These are phyloP conservation scores for Drosophila neutralis DNA, from an alignment of 2,888 invertebrate species.

Conservation along the genomic window DNA sequence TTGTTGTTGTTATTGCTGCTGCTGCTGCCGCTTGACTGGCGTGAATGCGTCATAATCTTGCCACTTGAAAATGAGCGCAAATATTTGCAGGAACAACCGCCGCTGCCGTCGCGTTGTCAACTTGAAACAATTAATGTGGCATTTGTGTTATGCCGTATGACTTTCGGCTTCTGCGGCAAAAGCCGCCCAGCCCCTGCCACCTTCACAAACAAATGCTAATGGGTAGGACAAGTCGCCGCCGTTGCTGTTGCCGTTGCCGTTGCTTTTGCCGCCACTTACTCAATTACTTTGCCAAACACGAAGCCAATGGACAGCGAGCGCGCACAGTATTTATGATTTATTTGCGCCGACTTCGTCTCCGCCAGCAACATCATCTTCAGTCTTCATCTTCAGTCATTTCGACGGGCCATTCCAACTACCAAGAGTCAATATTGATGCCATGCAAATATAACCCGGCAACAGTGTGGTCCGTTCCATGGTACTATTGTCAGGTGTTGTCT, in stretches of 20 bases:
- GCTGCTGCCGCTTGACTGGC: conserved; percentile 61
- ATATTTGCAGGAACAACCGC: conserved; percentile 62
- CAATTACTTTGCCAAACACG: conserved; percentile 81
- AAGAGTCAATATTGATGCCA: conserved; percentile 70
- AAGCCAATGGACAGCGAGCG: conserved; percentile 36
- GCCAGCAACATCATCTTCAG: conserved; percentile 16
- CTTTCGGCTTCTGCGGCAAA: conserved; percentile 77
- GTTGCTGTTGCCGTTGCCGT: conserved; percentile 24
- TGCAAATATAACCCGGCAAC: conserved; percentile 63
- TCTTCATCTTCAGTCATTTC: conserved; percentile 43
- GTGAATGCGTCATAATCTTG: conserved; percentile 81
- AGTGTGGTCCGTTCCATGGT: conserved; percentile 48
- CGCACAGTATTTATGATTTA: conserved; percentile 78
- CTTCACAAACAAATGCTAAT: conserved; percentile 81
- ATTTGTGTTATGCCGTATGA: conserved; percentile 80
- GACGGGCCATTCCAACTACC: conserved; percentile 67
- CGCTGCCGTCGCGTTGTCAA: conserved; percentile 54
- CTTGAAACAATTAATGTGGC: conserved; percentile 81
- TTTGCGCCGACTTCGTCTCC: conserved; percentile 56
- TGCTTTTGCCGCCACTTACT: conserved; percentile 67
- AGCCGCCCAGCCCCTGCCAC: conserved; percentile 51
- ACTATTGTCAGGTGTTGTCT: conserved; percentile 61
- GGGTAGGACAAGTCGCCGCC: conserved; percentile 79
- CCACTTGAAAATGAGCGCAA: conserved; percentile 79
- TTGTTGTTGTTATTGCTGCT: background rate